A percentile compares a stretch with the other conserved stretches of the same genome.
Conservation (phyloP, 2,797 vertebrate species). For the Heteromormyrus szaboi region DNA sequence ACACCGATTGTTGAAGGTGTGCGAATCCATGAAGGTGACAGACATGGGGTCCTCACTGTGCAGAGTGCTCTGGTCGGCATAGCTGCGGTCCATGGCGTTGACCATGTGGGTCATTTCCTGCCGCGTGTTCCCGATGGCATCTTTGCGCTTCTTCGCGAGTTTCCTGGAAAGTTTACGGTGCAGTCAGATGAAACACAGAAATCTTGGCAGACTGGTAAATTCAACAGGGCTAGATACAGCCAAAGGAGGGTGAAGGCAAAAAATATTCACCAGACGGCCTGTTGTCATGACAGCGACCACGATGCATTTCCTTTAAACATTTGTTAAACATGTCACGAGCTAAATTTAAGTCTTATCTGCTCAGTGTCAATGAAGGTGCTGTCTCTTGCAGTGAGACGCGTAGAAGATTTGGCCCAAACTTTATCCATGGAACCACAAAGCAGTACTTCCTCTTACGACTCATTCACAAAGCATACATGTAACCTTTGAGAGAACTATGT, state of each 20-base stretch:
- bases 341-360: background rate
- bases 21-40: conserved; percentile 95
- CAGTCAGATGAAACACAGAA: background rate
- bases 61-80: conserved; percentile 92
- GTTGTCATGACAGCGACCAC: conserved; percentile 10
- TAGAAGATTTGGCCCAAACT: background rate
- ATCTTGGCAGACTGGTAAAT: background rate
- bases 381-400: background rate
- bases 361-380: background rate
- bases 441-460: background rate
- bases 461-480: background rate
- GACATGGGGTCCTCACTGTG: conserved; percentile 92
- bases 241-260: background rate
- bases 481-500: background rate
- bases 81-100: conserved; percentile 96
- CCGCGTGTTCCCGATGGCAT: conserved; percentile 86
- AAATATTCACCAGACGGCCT: conserved; percentile 6
- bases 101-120: conserved; percentile 99
- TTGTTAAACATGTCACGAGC: background rate
- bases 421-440: background rate
- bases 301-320: background rate
- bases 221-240: conserved; percentile 1
- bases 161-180: conserved; percentile 66
- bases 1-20: conserved; percentile 96
- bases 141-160: conserved; percentile 96